phyloP scores from a whole-genome alignment of 2,888 invertebrate species.

The Cheilosia vernalis region DNA sequence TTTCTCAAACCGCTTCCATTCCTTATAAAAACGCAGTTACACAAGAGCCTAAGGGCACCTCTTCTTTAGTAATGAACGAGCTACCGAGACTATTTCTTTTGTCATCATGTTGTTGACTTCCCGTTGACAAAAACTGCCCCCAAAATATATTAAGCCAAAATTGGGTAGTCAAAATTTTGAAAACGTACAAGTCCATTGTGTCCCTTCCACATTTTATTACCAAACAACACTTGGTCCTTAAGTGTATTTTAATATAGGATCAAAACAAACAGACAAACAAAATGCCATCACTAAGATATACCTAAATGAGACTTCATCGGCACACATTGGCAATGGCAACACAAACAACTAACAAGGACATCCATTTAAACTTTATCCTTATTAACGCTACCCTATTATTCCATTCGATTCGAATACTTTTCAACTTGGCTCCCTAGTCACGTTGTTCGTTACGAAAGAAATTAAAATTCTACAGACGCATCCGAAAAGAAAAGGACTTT shows the following conservation, averaged over 20 bases:
- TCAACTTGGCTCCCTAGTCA: constrained; percentile 64
- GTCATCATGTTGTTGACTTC: too few relatives aligned
- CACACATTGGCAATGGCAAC: constrained; percentile 21
- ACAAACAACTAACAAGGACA: constrained; percentile 68
- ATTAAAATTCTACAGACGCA: constrained; percentile 72
- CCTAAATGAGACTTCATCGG: constrained; percentile 55
- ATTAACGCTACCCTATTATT: constrained; percentile 61
- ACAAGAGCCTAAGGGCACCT: too few relatives aligned
- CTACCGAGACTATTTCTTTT: too few relatives aligned
- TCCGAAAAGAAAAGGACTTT: constrained; percentile 44
- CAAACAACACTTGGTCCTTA: neutral
- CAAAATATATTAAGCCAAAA: too few relatives aligned
- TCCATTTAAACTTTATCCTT: constrained; percentile 72
- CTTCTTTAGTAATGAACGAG: too few relatives aligned
- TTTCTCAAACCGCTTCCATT: too few relatives aligned
- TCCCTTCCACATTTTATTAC: neutral
- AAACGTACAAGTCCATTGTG: neutral
- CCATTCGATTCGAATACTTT: constrained; percentile 60
- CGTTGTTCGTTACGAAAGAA: constrained; percentile 70
- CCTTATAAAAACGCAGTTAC: too few relatives aligned
- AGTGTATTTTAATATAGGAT: constrained; percentile 4
- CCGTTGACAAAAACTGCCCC: too few relatives aligned
- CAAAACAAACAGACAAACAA: constrained; percentile 17
- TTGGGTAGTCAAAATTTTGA: too few relatives aligned
- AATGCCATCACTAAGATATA: constrained; percentile 24